Conservation (phyloP, 2,888 invertebrate genomes). For the Chouioia cunea region DNA sequence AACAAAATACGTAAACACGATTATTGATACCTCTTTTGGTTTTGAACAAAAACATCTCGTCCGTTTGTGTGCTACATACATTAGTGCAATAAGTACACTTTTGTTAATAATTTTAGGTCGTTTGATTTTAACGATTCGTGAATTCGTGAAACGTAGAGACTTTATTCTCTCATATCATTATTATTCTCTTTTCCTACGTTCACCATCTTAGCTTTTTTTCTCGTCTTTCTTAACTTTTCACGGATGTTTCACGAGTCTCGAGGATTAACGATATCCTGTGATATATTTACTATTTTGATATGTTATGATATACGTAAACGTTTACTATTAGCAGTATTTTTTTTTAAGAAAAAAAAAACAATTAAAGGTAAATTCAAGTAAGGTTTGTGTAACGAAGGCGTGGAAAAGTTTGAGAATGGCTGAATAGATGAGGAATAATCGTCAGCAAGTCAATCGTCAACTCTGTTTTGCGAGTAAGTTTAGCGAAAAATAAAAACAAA, state of each 20-base stretch:
- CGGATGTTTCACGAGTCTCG: slow-evolving; percentile 47
- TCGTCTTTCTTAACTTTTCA: slow-evolving; percentile 44
- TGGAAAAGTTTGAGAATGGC: slow-evolving; percentile 51
- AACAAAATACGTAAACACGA: slow-evolving; percentile 2
- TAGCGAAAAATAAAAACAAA: slow-evolving; percentile 23
- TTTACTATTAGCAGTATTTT: slow-evolving; percentile 43
- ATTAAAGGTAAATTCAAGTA: slow-evolving; percentile 24
- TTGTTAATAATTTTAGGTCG: slow-evolving; percentile 44
- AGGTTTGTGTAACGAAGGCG: slow-evolving; percentile 40
- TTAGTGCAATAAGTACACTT: slow-evolving; percentile 45
- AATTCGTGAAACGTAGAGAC: slow-evolving; percentile 48
- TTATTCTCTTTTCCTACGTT: slow-evolving; percentile 16
- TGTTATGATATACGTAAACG: slow-evolving; percentile 31
- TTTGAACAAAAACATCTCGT: slow-evolving; percentile 32
- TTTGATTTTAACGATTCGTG: slow-evolving; percentile 45
- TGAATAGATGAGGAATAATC: slow-evolving; percentile 47
- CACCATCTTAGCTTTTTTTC: slow-evolving; percentile 23
- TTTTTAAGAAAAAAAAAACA: slow-evolving; percentile 27
- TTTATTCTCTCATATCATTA: slow-evolving; percentile 19
- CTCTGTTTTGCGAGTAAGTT: slow-evolving; percentile 34
- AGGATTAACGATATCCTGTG: slow-evolving; percentile 50
- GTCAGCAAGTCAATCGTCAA: slow-evolving; percentile 24
- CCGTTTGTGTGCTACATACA: slow-evolving; percentile 43
- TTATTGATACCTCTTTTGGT: slow-evolving; percentile 26
- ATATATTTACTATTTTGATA: slow-evolving; percentile 47